A percentile compares a stretch with the other conserved stretches of the same genome.
These are phyloP conservation scores for Rhodeus uyekii DNA, from an alignment of 2,797 vertebrate genomes.

Conservation along the genomic window DNA sequence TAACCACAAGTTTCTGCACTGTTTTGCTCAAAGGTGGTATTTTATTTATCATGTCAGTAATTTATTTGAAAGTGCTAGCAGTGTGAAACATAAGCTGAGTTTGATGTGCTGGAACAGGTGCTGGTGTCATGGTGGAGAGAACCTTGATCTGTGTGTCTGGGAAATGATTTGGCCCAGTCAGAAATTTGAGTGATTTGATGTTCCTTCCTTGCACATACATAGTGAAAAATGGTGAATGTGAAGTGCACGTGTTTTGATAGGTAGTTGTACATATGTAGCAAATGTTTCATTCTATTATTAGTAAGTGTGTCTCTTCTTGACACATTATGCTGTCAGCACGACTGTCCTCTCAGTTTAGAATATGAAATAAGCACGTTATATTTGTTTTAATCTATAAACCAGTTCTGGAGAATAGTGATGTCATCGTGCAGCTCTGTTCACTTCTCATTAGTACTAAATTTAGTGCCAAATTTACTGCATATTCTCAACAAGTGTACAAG, in stretches of 20 bases:
- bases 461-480: neutral
- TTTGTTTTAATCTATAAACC: too few relatives aligned
- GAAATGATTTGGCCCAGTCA: neutral
- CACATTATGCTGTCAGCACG: conserved; percentile 18
- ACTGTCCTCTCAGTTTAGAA: neutral
- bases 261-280: neutral
- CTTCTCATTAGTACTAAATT: too few relatives aligned
- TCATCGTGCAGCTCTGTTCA: too few relatives aligned
- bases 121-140: conserved; percentile 36
- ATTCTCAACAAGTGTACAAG: neutral
- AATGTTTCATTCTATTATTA: conserved; percentile 17
- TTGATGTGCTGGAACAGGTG: conserved; percentile 26
- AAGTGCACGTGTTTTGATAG: neutral
- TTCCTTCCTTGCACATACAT: neutral
- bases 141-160: neutral
- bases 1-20: neutral
- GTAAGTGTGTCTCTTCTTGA: neutral
- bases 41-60: neutral
- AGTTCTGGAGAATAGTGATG: too few relatives aligned
- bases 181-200: neutral
- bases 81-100: neutral
- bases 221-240: neutral
- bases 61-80: neutral
- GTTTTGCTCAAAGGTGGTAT: neutral
- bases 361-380: neutral